Evolutionary conservation across 2,888 invertebrate species (phyloP).

Genomic region (Orgyia antiqua): DNA sequence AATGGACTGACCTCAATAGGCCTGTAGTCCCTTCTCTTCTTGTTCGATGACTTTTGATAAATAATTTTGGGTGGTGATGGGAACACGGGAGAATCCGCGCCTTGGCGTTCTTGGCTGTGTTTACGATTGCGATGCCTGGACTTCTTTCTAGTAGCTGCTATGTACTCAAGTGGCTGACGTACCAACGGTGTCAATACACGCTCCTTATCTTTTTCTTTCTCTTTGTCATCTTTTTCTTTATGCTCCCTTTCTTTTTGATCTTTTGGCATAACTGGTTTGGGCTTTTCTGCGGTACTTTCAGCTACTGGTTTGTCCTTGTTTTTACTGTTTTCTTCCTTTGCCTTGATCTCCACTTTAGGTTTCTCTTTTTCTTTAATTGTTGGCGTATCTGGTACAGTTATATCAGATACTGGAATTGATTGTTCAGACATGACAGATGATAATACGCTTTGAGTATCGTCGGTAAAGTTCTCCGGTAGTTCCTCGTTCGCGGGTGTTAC

Average conservation of each 20-base stretch:
- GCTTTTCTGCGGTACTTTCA: constrained; percentile 44
- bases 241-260: constrained; percentile 25
- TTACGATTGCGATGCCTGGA: constrained; percentile 81
- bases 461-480: constrained; percentile 80
- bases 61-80: constrained; percentile 82
- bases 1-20: constrained; percentile 76
- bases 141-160: constrained; percentile 85
- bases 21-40: constrained; percentile 78
- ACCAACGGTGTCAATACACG: constrained; percentile 81
- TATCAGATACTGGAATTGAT: constrained; percentile 83
- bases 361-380: constrained; percentile 72
- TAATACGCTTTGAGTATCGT: constrained; percentile 85
- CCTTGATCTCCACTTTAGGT: constrained; percentile 41
- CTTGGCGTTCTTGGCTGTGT: constrained; percentile 79
- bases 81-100: constrained; percentile 83
- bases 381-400: constrained; percentile 74
- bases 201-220: constrained; percentile 60
- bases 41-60: constrained; percentile 75
- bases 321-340: constrained; percentile 46
- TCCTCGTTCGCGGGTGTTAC: constrained; percentile 84
- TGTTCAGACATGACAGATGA: constrained; percentile 87
- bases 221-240: constrained; percentile 25
- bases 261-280: constrained; percentile 30
- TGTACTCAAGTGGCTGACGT: constrained; percentile 86
- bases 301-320: constrained; percentile 59